phyloP scores from a whole-genome alignment of 2,113 vertebrate species.

The Trogon melanurus region DNA sequence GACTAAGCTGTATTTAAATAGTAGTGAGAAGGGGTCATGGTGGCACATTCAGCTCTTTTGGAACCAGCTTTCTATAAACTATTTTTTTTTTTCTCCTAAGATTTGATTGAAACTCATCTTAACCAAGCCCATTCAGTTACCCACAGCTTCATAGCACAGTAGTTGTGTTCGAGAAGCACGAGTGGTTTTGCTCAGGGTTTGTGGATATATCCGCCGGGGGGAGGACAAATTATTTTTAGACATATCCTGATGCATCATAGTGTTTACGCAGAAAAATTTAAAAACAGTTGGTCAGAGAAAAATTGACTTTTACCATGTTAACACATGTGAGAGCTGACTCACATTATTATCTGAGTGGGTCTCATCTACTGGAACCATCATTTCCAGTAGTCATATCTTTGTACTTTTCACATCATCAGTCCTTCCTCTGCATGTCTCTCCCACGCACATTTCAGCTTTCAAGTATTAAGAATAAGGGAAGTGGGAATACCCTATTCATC shows the following conservation, averaged over 20 bases:
- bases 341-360: slow-evolving; percentile 48
- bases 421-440: not conserved
- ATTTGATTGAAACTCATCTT: not conserved
- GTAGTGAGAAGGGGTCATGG: not conserved
- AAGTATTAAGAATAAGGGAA: not conserved
- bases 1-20: not conserved
- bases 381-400: slow-evolving; percentile 18
- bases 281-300: slow-evolving; percentile 54
- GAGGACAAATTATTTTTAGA: slow-evolving; percentile 33
- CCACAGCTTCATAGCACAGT: not conserved
- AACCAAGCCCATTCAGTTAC: not conserved
- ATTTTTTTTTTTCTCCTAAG: not conserved
- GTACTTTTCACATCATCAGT: slow-evolving; percentile 6
- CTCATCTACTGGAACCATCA: slow-evolving; percentile 39
- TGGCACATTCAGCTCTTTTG: not conserved
- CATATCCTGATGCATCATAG: slow-evolving; percentile 34
- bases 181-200: slow-evolving; percentile 54
- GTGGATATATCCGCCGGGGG: not conserved
- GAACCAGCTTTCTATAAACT: not conserved
- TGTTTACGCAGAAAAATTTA: slow-evolving; percentile 54
- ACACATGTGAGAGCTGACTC: slow-evolving; percentile 47
- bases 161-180: not conserved
- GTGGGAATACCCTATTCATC: not conserved
- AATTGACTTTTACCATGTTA: slow-evolving; percentile 12
- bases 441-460: not conserved